Evolutionary conservation across 1,140 invertebrate genomes (phyloP), one percentile per base, ranked within the genome.

Genomic region (Rhizoglyphus robini): DNA sequence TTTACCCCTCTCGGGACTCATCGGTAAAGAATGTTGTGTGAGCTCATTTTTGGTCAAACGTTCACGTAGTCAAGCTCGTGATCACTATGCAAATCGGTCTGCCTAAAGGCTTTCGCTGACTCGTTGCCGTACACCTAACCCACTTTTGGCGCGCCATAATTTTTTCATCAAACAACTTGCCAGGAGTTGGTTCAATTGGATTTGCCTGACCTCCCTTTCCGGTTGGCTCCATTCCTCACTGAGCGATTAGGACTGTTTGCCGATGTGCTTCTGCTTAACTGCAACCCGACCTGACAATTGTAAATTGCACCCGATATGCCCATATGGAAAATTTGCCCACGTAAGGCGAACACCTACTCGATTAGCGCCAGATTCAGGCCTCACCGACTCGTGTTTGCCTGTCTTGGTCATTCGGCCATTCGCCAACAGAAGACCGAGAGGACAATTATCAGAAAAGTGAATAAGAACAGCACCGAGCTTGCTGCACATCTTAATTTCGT

Each of bases 171-270:
- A 32, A 54, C 23, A 54, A 23, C 51, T 25, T 54, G n/a, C 51
- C 23, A 32, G 51, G 51, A 54, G 51, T 54, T 32, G 8, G 8
- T 54, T 25, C 51, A 54, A 54, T 54, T 54, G 51, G 51, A 54
- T 54, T 54, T 54, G 51, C 51, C 51, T 54, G 51, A 54, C 51
- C 51, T 54, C 51, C 8, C 51, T 32, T 8, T 54, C 8, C 51
- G 8, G 31, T 54, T 54, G 51, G 23, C 51, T 23, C 23, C 51
- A 8, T 8, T 15, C 23, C 8, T 8, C 51, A 11, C 23, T 30
- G 36, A 61, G 25, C 59, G 59, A 61, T 61, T 61, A 61, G 59
- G 5, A 18, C 25, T 46, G 32, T 41, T 5, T 61, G 32, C 23
- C 54, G 11, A 13, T 41, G 30, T 61, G 36, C 59, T 8, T 8